Percentiles rank a stretch among this genome's conserved stretches.
These are phyloP conservation scores for Heteromurus nitidus DNA, from an alignment of 2,888 invertebrate species.

Conservation along the genomic window DNA sequence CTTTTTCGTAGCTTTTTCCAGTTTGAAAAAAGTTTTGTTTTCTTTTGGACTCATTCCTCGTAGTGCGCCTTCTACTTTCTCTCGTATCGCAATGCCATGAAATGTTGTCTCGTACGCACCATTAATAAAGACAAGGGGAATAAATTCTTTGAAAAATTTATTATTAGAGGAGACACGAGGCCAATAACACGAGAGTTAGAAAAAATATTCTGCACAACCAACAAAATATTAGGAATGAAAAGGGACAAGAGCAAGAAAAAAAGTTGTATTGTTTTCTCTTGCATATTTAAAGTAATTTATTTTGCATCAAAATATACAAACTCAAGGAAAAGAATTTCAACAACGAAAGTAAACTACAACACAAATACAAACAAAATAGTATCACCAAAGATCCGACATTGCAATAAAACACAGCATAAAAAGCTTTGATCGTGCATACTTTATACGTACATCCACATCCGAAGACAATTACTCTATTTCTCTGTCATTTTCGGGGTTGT, in stretches of 20 bases:
- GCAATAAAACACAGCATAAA: too few relatives aligned
- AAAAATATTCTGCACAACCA: constrained; percentile 4
- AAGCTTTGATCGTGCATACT: too few relatives aligned
- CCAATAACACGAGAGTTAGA: not conserved
- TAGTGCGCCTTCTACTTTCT: constrained; percentile 3
- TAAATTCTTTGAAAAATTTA: constrained; percentile 48
- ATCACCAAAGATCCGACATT: not conserved
- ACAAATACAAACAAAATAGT: not conserved
- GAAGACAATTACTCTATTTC: too few relatives aligned
- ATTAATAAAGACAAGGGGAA: constrained; percentile 45
- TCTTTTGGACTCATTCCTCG: not conserved
- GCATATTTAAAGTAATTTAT: not conserved
- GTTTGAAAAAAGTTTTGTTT: not conserved
- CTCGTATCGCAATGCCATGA: not conserved
- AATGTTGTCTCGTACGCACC: constrained; percentile 20
- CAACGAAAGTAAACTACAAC: too few relatives aligned
- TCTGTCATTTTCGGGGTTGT: not conserved
- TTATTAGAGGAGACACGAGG: constrained; percentile 35
- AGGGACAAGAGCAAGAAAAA: not conserved
- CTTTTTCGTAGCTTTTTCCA: not conserved
- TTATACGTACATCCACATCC: too few relatives aligned
- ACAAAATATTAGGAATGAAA: not conserved
- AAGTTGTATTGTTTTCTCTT: not conserved
- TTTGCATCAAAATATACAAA: not conserved
- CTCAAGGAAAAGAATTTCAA: too few relatives aligned